These are phyloP conservation scores for Sphenodon punctatus DNA, from an alignment of 2,797 vertebrate species.

Conservation along the genomic window DNA sequence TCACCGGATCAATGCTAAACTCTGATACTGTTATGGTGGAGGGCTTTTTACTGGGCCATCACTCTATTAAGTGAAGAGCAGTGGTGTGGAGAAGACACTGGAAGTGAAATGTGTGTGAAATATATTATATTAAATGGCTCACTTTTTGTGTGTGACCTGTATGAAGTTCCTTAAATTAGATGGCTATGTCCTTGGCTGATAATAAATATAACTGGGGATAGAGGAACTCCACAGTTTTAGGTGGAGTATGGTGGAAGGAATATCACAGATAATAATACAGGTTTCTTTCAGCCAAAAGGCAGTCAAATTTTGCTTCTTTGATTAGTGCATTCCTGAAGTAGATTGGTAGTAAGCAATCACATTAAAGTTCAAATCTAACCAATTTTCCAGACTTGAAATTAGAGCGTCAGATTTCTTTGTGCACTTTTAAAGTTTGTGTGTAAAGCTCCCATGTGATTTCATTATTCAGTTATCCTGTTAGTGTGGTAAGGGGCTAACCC, in stretches of 20 bases:
- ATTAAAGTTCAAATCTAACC: no score
- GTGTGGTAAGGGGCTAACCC: no score
- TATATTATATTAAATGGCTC: neutral
- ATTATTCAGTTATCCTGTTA: no score
- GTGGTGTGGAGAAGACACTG: conserved; percentile 30
- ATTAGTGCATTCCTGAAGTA: neutral
- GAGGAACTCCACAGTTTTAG: neutral
- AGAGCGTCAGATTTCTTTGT: no score
- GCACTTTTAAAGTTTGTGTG: no score
- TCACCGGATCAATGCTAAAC: conserved; percentile 22
- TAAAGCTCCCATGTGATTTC: no score
- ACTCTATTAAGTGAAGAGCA: conserved; percentile 25
- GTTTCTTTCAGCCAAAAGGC: neutral
- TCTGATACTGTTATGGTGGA: neutral
- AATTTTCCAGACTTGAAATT: no score
- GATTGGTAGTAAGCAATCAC: no score
- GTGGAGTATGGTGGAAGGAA: neutral
- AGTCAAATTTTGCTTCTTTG: neutral
- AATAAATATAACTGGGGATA: neutral
- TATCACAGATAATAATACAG: neutral
- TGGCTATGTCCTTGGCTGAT: neutral
- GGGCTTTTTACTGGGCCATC: conserved; percentile 30
- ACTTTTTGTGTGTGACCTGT: neutral
- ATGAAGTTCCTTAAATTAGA: neutral
- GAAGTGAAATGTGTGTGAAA: conserved; percentile 26